Percentiles rank a stretch among this genome's conserved stretches.
These are phyloP conservation scores for Lumbricus terrestris DNA, from an alignment of 2,888 invertebrate genomes.

Conservation along the genomic window DNA sequence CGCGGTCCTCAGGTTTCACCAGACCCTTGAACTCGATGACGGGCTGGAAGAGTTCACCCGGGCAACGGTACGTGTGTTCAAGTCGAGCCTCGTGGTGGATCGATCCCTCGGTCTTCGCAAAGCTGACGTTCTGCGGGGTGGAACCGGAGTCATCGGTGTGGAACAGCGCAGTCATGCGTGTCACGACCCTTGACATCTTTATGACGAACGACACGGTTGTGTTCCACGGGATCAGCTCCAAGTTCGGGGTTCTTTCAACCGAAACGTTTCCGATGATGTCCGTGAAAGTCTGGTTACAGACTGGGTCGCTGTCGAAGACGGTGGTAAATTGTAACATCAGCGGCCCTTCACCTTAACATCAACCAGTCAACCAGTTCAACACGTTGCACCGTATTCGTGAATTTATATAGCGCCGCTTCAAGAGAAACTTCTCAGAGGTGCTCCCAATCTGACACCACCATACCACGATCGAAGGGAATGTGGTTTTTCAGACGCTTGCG, in stretches of 20 bases:
- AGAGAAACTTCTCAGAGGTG: too few species aligned
- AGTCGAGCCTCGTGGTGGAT: not conserved
- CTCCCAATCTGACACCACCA: too few species aligned
- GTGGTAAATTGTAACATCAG: not conserved
- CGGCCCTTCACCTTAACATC: too few species aligned
- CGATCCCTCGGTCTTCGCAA: not conserved
- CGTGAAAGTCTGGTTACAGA: not conserved
- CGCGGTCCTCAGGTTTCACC: not conserved
- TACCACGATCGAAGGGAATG: too few species aligned
- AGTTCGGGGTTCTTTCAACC: not conserved
- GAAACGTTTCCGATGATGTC: not conserved
- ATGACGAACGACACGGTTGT: not conserved
- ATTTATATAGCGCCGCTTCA: too few species aligned
- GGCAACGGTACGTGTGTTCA: not conserved
- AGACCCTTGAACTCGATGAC: not conserved
- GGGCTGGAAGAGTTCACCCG: not conserved
- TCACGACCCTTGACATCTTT: not conserved
- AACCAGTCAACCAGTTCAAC: too few species aligned
- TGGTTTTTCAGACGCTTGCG: too few species aligned
- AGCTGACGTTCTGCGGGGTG: not conserved
- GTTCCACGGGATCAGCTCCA: not conserved
- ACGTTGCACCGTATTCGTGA: too few species aligned
- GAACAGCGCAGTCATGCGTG: not conserved
- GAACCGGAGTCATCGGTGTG: not conserved
- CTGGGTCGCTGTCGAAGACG: too few species aligned